Evolutionary conservation across 1,140 invertebrate genomes (phyloP), one percentile per base, ranked within the genome.

Genomic region (Drosophila varians): DNA sequence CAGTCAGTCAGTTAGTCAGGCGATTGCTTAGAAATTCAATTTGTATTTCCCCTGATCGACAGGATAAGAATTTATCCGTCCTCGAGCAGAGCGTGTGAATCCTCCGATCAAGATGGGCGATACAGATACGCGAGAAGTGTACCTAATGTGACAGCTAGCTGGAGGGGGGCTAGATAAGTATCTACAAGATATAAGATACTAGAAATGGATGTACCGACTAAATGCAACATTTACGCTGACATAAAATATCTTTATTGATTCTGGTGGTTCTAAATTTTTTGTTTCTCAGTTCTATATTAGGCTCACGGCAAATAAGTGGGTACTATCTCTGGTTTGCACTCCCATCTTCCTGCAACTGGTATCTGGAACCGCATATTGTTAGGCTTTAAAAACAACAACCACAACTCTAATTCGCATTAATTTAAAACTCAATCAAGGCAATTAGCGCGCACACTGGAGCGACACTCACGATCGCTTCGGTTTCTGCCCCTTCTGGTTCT

Each of bases 401-500:
- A 48, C 74, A 84, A 84, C 76, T 84, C 75, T 87, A 86, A 84
- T 84, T 84, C 80, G 80, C 80, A 76, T 86, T 86, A 86, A 86
- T 86, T 86, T 86, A 86, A 86, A 86, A 86, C 80, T 86, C 80
- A 86, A 86, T 86, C 80, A 87, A 86, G 80, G 73, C 80, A 86
- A 86, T 86, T 86, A 86, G 72, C 72, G 73, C 80, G 62, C 82
- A 74, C 72, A 64, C 71, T 75, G 69, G 49, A 62, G 69, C 69
- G 56, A 72, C 69, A 72, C 69, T 72, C 69, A 72, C 68, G 66
- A 62, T 64, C 62, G 52, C 58, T 12, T 28, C 31, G 31, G 55
- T 8, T 19, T 42, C 31, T 36, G 36, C 48, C 61, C 60, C 56
- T 47, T 26, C 46, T 23, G 16, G 25, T 23, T 48, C n/a, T 47